A percentile compares a stretch with the other conserved stretches of the same genome.
These are phyloP conservation scores for Lamellibrachia columna DNA, from an alignment of 2,888 invertebrate species.

Conservation along the genomic window DNA sequence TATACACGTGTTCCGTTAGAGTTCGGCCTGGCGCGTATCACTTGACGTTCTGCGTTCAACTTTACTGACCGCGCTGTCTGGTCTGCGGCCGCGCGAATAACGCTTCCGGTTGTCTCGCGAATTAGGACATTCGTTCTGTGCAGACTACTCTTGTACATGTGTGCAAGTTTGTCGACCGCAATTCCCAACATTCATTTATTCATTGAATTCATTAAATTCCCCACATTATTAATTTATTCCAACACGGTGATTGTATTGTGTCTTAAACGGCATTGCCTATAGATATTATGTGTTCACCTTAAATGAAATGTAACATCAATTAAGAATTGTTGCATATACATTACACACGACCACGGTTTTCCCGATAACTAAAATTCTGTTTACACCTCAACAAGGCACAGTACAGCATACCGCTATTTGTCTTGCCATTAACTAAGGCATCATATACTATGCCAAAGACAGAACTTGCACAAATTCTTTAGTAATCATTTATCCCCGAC, in stretches of 20 bases:
- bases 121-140: background rate
- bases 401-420: background rate
- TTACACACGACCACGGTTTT: background rate
- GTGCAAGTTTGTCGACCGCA: background rate
- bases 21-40: background rate
- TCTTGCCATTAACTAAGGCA: too few species aligned
- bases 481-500: too few species aligned
- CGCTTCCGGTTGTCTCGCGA: constrained; percentile 9
- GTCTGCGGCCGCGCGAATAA: background rate
- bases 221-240: background rate
- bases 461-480: too few species aligned
- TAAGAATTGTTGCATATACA: background rate
- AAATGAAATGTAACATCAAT: background rate
- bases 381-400: background rate
- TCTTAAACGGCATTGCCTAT: background rate
- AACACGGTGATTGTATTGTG: background rate
- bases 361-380: background rate
- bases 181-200: background rate
- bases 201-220: background rate
- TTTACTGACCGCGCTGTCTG: background rate
- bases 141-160: background rate
- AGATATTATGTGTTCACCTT: background rate
- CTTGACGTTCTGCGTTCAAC: background rate
- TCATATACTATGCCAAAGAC: too few species aligned
- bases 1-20: background rate